Percentiles rank a stretch among this genome's conserved stretches.
Conservation (phyloP, 2,797 vertebrate genomes). For the Bradypodion ventrale region DNA sequence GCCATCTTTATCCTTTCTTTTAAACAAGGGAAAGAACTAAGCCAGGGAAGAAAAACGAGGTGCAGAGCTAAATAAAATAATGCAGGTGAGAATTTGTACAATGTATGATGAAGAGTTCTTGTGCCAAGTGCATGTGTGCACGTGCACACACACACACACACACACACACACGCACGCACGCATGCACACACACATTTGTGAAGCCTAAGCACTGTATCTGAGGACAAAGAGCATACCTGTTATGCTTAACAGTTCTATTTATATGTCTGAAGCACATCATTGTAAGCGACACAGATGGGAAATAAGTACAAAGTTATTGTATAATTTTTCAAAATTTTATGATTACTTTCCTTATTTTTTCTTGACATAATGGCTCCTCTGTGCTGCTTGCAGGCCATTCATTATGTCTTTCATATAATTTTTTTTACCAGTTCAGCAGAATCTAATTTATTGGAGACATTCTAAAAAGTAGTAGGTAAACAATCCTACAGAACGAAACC, state of each 20-base stretch:
- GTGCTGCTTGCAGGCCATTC: slow-evolving; percentile 67
- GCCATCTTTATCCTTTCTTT: slow-evolving; percentile 39
- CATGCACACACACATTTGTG: slow-evolving; percentile 63
- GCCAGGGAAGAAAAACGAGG: slow-evolving; percentile 32
- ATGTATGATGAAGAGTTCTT: slow-evolving; percentile 45
- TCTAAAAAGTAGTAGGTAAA: slow-evolving; percentile 74
- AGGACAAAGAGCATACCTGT: slow-evolving; percentile 64
- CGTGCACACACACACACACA: no score
- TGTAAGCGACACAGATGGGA: slow-evolving; percentile 81
- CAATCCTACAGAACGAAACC: slow-evolving; percentile 71
- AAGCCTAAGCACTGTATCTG: slow-evolving; percentile 41
- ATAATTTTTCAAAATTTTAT: slow-evolving; percentile 82
- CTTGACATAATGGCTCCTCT: slow-evolving; percentile 77
- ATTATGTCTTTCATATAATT: slow-evolving; percentile 62
- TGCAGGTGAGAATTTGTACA: slow-evolving; percentile 11
- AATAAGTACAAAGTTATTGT: slow-evolving; percentile 78
- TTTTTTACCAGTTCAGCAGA: slow-evolving; percentile 72
- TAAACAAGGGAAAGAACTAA: slow-evolving; percentile 10
- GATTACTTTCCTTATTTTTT: slow-evolving; percentile 76
- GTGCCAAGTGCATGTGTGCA: neutral
- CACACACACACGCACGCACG: slow-evolving; percentile 8
- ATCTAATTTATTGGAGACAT: slow-evolving; percentile 78
- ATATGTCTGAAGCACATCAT: slow-evolving; percentile 74
- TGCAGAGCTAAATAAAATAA: slow-evolving; percentile 21
- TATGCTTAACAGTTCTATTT: slow-evolving; percentile 71